These are phyloP conservation scores for Argyresthia albistria DNA, from an alignment of 2,888 invertebrate genomes.

Conservation along the genomic window DNA sequence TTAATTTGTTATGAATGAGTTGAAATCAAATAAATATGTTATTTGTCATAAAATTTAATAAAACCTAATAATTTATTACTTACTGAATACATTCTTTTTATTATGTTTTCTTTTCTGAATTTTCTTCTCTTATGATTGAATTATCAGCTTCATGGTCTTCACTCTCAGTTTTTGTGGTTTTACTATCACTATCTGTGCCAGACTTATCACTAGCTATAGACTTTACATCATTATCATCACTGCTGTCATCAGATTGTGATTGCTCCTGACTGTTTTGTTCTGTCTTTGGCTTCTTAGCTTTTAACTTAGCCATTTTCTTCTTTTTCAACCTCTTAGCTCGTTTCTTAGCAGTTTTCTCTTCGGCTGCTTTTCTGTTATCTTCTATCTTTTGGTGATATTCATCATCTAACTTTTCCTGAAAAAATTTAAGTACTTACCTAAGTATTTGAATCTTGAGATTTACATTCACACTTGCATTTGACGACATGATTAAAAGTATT, in stretches of 20 bases:
- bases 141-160: not conserved
- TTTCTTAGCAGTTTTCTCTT: slow-evolving; percentile 91
- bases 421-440: slow-evolving; percentile 8
- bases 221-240: slow-evolving; percentile 25
- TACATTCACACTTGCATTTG: no score
- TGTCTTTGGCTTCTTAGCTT: slow-evolving; percentile 50
- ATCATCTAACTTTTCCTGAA: slow-evolving; percentile 85
- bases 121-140: not conserved
- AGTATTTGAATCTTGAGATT: no score
- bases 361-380: slow-evolving; percentile 79
- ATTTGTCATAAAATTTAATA: no score
- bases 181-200: not conserved
- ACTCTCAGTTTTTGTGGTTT: not conserved
- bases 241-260: slow-evolving; percentile 39
- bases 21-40: no score
- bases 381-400: slow-evolving; percentile 87
- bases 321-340: slow-evolving; percentile 89
- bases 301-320: slow-evolving; percentile 67
- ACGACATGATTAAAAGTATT: no score
- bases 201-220: not conserved
- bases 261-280: slow-evolving; percentile 15
- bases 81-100: no score
- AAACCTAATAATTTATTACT: no score
- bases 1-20: no score
- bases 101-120: not conserved